Conservation (phyloP, 2,113 vertebrate genomes). For the Picathartes gymnocephalus region DNA sequence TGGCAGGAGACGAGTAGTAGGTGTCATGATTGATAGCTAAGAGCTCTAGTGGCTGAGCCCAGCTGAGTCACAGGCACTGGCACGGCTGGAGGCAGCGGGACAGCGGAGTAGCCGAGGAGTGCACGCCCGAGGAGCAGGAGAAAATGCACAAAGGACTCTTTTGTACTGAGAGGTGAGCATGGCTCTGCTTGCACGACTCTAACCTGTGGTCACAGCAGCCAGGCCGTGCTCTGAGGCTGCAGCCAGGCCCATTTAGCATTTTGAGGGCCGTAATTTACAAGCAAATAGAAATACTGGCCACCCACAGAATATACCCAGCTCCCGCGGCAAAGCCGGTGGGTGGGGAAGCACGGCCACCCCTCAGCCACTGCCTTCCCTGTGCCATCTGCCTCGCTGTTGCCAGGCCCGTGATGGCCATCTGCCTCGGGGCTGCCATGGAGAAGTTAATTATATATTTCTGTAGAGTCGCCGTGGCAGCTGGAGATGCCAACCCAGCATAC, state of each 20-base stretch:
- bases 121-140: not conserved
- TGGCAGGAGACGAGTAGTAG: not conserved
- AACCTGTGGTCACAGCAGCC: not conserved
- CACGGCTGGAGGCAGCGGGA: not conserved
- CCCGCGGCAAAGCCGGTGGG: not conserved
- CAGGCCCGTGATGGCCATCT: conserved; percentile 4
- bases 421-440: conserved; percentile 10
- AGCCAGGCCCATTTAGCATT: conserved; percentile 31
- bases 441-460: not conserved
- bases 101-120: not conserved
- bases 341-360: not conserved
- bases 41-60: not conserved
- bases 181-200: not conserved
- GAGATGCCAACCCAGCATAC: not conserved
- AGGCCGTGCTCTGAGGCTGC: conserved; percentile 18
- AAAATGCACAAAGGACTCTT: conserved; percentile 10
- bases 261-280: conserved; percentile 17
- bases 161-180: not conserved
- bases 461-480: not conserved
- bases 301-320: not conserved
- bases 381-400: conserved; percentile 11
- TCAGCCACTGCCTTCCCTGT: not conserved
- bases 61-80: not conserved
- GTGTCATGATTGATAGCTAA: not conserved
- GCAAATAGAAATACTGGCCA: conserved; percentile 28